phyloP scores from a whole-genome alignment of 2,888 invertebrate species.

The Zootermopsis nevadensis region DNA sequence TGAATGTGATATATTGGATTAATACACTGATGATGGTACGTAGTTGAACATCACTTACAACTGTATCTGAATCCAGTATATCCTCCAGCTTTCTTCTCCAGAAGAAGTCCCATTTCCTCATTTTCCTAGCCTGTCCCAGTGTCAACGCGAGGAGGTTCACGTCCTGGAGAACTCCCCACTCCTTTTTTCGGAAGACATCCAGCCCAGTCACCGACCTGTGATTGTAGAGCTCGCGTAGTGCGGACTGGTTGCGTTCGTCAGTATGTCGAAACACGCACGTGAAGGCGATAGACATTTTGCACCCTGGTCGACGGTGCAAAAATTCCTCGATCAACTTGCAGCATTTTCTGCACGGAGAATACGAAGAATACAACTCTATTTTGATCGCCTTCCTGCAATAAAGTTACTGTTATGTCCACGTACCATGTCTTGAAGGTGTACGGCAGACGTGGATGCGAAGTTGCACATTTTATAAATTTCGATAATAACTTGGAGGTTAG shows the following conservation, averaged over 20 bases:
- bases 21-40: no score
- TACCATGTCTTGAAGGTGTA: no score
- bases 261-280: not conserved
- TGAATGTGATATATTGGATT: no score
- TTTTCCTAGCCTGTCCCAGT: not conserved
- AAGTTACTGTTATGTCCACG: not conserved
- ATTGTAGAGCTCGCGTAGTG: not conserved
- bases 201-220: not conserved
- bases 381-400: not conserved
- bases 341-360: not conserved
- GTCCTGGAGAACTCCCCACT: not conserved
- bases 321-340: not conserved
- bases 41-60: no score
- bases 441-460: no score
- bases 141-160: not conserved
- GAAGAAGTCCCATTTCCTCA: not conserved
- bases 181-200: not conserved
- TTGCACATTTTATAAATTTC: no score
- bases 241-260: not conserved
- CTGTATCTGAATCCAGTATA: not conserved
- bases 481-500: no score
- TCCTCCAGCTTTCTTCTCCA: not conserved
- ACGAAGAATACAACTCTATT: not conserved
- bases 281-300: constrained; percentile 7
- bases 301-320: not conserved